phyloP scores from a whole-genome alignment of 2,888 invertebrate genomes.

The Stramonita haemastoma region DNA sequence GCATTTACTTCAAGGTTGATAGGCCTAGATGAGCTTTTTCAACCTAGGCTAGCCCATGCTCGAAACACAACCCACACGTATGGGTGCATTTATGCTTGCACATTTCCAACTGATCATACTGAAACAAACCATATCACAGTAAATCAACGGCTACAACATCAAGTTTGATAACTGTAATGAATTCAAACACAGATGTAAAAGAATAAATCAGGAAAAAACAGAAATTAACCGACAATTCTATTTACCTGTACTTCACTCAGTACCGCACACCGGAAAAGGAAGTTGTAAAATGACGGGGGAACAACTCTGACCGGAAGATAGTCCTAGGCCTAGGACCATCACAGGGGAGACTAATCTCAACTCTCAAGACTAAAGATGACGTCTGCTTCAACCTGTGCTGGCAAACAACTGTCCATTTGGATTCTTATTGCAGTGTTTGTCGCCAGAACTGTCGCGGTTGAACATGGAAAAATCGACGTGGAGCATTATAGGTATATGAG shows the following conservation, averaged over 20 bases:
- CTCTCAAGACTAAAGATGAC: slow-evolving; percentile 23
- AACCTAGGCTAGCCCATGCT: too few species aligned
- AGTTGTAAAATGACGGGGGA: background rate
- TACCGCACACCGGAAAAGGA: background rate
- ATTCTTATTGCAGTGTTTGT: background rate
- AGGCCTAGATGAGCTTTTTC: too few species aligned
- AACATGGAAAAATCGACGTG: slow-evolving; percentile 29
- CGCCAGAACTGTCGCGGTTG: background rate
- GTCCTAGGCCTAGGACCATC: too few species aligned
- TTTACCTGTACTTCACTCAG: background rate
- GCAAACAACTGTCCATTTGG: background rate
- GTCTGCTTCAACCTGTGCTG: slow-evolving; percentile 8
- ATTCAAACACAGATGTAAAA: background rate
- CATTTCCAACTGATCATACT: background rate
- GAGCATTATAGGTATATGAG: slow-evolving; percentile 20
- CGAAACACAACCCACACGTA: too few species aligned
- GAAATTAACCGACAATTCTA: background rate
- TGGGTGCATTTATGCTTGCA: too few species aligned
- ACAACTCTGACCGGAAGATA: too few species aligned
- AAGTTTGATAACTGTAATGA: background rate
- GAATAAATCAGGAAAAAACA: background rate
- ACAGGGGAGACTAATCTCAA: background rate
- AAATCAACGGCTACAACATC: background rate
- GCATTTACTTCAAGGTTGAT: too few species aligned
- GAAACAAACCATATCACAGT: background rate